Base-by-base conservation (phyloP, 1,140 invertebrate species). In the Paraescarpia echinospica region DNA sequence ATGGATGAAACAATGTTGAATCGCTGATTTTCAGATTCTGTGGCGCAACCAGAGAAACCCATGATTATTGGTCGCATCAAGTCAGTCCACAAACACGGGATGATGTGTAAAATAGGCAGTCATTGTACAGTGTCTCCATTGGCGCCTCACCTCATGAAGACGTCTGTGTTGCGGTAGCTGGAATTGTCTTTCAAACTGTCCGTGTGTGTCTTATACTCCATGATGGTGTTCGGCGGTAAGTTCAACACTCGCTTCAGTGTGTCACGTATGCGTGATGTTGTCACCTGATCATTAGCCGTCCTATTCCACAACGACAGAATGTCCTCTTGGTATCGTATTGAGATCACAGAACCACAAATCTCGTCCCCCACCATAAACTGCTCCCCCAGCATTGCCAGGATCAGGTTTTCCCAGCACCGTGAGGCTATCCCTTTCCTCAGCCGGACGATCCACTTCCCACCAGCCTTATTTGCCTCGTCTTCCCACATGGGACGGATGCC, bases 401-500 rank as follows among this genome's bases (percentile, higher is more conserved):
- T 98, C 48, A 99, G 97, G 97, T 99, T 99, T 96, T 99, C 99
- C 99, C 99, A 99, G 95, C 98, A 99, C 91, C 99, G 97, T 77
- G 98, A 98, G 34, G 99, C 98, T 95, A 99, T 97, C 93, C 98
- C 98, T 97, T 99, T 99, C 94, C 98, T 97, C 95, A 99, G 96
- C 93, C 98, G 97, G 91, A 99, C 97, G 93, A 99, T 98, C 99
- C 99, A 99, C 97, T 99, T 99, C 33, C 99, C 99, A 89, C 99
- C 99, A 96, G 98, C 98, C 95, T 98, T 97, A 96, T 99, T 99
- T 35, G 98, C 98, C 93, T 97, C 97, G 96, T 99, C 99, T 96
- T 99, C 99, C 99, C 99, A 99, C 98, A 99, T 99, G 41, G 99
- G 99, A 96, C 99, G 98, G 93, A 99, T 99, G 93, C 99, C 99